Evolutionary conservation across 2,113 vertebrate genomes (phyloP).

Genomic region (Ifrita kowaldi): DNA sequence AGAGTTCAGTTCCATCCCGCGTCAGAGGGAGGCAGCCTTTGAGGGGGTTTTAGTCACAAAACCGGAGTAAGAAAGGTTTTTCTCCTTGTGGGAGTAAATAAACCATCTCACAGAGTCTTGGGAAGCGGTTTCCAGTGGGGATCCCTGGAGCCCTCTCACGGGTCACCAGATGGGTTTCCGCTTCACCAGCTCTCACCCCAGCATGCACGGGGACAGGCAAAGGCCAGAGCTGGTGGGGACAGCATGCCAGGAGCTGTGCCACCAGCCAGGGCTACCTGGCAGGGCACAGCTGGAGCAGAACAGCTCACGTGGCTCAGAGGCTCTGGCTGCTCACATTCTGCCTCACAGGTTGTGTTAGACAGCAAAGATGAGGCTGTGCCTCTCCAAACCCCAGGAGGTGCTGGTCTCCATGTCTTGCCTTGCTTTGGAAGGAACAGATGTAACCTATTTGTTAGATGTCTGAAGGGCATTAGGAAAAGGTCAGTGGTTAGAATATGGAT

Average conservation of each 20-base stretch:
- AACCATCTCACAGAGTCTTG: neutral
- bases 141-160: neutral
- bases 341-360: neutral
- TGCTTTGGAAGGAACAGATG: slow-evolving; percentile 9
- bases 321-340: fast-evolving
- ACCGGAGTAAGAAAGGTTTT: neutral
- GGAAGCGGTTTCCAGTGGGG: neutral
- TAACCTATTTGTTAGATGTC: slow-evolving; percentile 28
- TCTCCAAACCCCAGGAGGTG: neutral
- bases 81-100: neutral
- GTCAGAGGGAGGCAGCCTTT: neutral
- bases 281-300: neutral
- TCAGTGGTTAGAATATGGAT: neutral
- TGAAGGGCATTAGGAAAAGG: slow-evolving; percentile 28
- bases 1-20: fast-evolving
- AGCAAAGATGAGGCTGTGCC: neutral
- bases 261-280: neutral
- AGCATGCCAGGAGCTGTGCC: fast-evolving
- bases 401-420: neutral
- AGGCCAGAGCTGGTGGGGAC: neutral
- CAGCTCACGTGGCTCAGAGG: fast-evolving
- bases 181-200: neutral
- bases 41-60: neutral
- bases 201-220: neutral
- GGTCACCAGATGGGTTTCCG: neutral